Evolutionary conservation across 2,888 invertebrate species (phyloP).

Genomic region (Protodeltote pygarga): DNA sequence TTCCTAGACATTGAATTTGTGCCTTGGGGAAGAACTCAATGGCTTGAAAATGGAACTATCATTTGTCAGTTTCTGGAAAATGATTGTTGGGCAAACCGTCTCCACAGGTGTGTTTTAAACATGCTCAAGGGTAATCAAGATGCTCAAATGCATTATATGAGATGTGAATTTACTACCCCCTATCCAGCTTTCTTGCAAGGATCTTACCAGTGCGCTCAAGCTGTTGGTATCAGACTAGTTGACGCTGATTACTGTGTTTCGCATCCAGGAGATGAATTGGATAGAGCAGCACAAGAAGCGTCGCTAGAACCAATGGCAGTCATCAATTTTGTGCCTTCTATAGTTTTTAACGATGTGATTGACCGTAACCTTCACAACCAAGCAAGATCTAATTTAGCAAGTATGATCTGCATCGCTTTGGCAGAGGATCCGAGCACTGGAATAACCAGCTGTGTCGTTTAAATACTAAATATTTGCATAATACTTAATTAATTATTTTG

Average conservation of each 20-base stretch:
- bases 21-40: constrained; percentile 75
- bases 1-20: constrained; percentile 75
- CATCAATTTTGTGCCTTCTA: constrained; percentile 69
- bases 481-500: no score
- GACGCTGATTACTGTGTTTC: constrained; percentile 69
- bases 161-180: constrained; percentile 70
- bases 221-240: constrained; percentile 62
- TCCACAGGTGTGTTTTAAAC: constrained; percentile 74
- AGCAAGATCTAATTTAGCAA: constrained; percentile 55
- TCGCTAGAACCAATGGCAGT: constrained; percentile 57
- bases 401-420: constrained; percentile 69
- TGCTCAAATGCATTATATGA: constrained; percentile 72
- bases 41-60: constrained; percentile 56
- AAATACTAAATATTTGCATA: no score
- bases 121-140: constrained; percentile 63
- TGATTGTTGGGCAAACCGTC: constrained; percentile 79
- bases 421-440: constrained; percentile 64
- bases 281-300: constrained; percentile 59
- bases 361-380: constrained; percentile 50
- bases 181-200: constrained; percentile 56
- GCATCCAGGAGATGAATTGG: constrained; percentile 62
- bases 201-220: constrained; percentile 66
- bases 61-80: constrained; percentile 65
- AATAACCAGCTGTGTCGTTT: constrained; percentile 61
- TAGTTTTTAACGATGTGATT: constrained; percentile 66